phyloP scores from a whole-genome alignment of 2,113 vertebrate genomes.

The Pitta sordida region DNA sequence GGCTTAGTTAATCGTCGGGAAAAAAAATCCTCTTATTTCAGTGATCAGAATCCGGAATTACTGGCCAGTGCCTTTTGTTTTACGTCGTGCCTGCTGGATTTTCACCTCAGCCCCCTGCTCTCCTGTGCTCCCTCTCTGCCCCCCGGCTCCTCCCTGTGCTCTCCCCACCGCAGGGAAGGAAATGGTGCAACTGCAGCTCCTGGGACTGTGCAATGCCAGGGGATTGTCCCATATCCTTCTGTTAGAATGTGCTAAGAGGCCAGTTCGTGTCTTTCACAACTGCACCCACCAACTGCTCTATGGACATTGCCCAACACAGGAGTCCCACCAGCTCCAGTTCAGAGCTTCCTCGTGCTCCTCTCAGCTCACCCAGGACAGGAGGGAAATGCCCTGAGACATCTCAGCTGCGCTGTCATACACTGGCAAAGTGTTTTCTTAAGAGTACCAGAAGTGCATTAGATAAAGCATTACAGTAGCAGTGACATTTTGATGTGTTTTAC shows the following conservation, averaged over 20 bases:
- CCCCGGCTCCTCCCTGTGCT: accelerated
- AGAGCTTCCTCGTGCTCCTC: not conserved
- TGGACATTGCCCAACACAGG: not conserved
- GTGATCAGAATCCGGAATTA: not conserved
- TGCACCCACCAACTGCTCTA: not conserved
- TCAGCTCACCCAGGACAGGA: not conserved
- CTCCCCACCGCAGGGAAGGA: not conserved
- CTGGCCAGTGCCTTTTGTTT: accelerated
- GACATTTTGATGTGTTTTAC: not conserved
- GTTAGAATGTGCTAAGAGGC: not conserved
- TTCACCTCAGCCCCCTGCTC: no score
- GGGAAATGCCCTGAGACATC: not conserved
- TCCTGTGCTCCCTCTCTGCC: no score
- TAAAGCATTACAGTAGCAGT: not conserved
- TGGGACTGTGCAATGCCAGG: not conserved
- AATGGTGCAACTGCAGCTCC: not conserved
- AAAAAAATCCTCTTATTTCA: not conserved
- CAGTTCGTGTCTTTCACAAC: not conserved
- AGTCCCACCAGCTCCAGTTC: accelerated
- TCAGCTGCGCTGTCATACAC: not conserved
- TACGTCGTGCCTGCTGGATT: not conserved
- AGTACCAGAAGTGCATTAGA: not conserved
- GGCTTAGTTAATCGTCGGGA: accelerated
- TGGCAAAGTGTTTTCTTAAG: not conserved
- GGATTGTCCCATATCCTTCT: not conserved